Evolutionary conservation across 2,888 invertebrate genomes (phyloP), one percentile per base, ranked within the genome.

Genomic region (Bombyx huttoni): DNA sequence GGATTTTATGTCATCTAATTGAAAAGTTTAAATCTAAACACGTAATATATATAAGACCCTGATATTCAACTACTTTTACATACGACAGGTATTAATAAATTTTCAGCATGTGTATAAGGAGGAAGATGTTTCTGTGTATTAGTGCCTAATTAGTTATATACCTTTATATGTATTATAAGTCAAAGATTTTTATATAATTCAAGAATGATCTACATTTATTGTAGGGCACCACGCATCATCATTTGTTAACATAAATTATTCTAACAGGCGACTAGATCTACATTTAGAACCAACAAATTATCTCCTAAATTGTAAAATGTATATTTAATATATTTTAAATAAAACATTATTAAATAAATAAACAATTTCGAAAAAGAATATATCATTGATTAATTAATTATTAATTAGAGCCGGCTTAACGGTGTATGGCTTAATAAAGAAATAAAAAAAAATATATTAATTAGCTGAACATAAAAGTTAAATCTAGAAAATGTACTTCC

Each of bases 21-120:
- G 68, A 77, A 70, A 67, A 65, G 60, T 63, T 69, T 72, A 71
- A 77, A 67, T 67, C 69, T 75, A 71, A 72, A 73, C 70, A 75
- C 68, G 67, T 77, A 71, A 71, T 77, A 71, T 70, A 69, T 69
- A 72, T 75, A 73, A 70, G 73, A 83, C 83, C 81, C 82, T 82
- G 82, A 77, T 81, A 68, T 74, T 77, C 65, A 70, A 67, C 75
- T 79, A 77, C 68, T 67, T 65, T 67, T 47, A 13, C 7, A 47
- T 47, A 47, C 47, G 47, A 48, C 48, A 48, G 48, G 48, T 47
- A 9, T 48, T 12, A 24, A 6, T 10, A 12, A 34, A 7, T 34
- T 24, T 40, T 40, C 40, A 40, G 40, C 40, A 40, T 3, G 12
- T 40, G 40, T 10, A 40, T 8, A 24, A 24, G 24, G 24, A 24